Evolutionary conservation across 2,797 vertebrate species (phyloP), one percentile per base, ranked within the genome.

Genomic region (Rachycentron canadum): DNA sequence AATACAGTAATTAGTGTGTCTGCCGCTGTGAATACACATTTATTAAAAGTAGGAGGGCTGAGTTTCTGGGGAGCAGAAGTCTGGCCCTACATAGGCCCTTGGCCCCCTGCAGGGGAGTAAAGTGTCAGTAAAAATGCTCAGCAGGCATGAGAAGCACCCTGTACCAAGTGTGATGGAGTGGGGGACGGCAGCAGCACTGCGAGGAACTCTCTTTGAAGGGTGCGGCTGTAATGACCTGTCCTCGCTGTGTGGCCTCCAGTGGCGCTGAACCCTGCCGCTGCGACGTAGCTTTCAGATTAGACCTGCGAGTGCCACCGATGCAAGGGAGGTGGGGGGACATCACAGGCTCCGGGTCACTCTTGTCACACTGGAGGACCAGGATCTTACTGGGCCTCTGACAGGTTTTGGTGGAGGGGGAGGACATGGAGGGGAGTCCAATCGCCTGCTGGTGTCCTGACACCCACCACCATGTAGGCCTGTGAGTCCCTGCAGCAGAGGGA

Each of bases 181-280:
- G 85, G 78, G 86, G 69, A 81, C 78, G 80, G 83, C 82, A 73
- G 83, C 83, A 17, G 72, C 85, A 61, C 88, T 72, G 86, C 19
- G 71, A 85, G 86, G 79, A 79, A 43, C 76, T 73, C 45, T 50
- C 86, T 93, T 90, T 93, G 93, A 94, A 95, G 92, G 93, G 91
- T 79, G 17, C 63, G 23, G 67, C 87, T 73, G 88, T 92, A 92
- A 94, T 94, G 93, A 94, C 93, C 93, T 89, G 90, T 93, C 91
- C 91, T 92, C 86, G 66, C 88, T 74, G 83, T 49, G 82, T 76
- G 84, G 84, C 90, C 92, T 90, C 88, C 81, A 78, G 91, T 91
- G 89, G 85, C 12, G 69, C 83, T 55, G 45, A 78, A 86, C 83
- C 82, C 87, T 76, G 82, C 89, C 79, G 62, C 77, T 47, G 82